These are phyloP conservation scores for Channa argus DNA, from an alignment of 2,113 vertebrate genomes.

Conservation along the genomic window DNA sequence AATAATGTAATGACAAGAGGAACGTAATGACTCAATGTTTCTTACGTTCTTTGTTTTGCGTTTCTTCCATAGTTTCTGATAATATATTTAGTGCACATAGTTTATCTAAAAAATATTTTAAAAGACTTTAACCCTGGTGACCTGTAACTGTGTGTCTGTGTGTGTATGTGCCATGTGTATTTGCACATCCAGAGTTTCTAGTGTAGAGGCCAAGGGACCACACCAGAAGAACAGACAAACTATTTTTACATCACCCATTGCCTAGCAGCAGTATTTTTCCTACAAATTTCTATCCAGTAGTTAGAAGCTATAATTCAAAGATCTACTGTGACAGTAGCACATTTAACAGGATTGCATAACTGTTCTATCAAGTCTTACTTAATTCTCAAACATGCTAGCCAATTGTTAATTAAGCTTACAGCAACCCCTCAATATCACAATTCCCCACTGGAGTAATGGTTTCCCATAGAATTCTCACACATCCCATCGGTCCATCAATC, in stretches of 20 bases:
- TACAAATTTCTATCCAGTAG: slow-evolving; percentile 42
- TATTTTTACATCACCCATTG: slow-evolving; percentile 58
- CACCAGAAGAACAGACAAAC: slow-evolving; percentile 74
- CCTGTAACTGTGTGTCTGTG: slow-evolving; percentile 56
- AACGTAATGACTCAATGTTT: too few relatives aligned
- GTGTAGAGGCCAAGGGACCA: slow-evolving; percentile 71
- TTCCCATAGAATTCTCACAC: neutral
- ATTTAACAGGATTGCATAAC: slow-evolving; percentile 35
- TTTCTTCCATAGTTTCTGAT: too few relatives aligned
- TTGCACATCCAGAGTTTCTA: slow-evolving; percentile 63
- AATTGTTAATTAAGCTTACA: slow-evolving; percentile 28
- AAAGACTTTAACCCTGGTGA: slow-evolving; percentile 64
- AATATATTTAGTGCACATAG: too few relatives aligned
- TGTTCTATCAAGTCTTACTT: slow-evolving; percentile 12
- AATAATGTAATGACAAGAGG: too few relatives aligned
- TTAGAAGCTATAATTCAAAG: slow-evolving; percentile 37
- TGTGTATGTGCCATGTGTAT: slow-evolving; percentile 39
- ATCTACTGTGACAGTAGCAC: slow-evolving; percentile 46
- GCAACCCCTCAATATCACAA: slow-evolving; percentile 9
- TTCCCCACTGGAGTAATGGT: neutral
- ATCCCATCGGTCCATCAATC: neutral
- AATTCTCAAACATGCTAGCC: slow-evolving; percentile 22
- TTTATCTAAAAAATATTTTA: too few relatives aligned
- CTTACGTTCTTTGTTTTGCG: too few relatives aligned
- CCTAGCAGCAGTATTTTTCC: slow-evolving; percentile 51